Base-by-base conservation (phyloP, 1,140 invertebrate species). In the Parapsyche elsis region DNA sequence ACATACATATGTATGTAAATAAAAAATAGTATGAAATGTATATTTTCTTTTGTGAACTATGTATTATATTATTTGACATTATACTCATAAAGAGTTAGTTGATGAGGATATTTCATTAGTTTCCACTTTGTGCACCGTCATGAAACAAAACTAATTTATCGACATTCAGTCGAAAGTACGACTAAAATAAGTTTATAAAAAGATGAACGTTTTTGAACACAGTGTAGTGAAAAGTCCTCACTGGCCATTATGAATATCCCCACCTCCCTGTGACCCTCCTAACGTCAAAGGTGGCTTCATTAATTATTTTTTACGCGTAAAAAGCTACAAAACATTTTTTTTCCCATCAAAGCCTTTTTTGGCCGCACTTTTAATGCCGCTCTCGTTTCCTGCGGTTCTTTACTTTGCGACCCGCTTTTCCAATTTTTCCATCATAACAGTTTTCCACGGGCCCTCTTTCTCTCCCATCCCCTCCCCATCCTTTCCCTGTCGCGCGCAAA, bases 261-360 rank as follows among this genome's bases (percentile, higher is more conserved):
- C 76, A 9, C 45, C 76, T 21, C 74, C 19, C 26, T 64, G 76
- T 76, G 45, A 74, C 80, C 80, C 59, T 76, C 67, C 78, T 64
- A 71, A 80, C 79, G 81, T 83, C 79, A 80, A 83, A 83, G 81
- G 81, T 83, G 81, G 81, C 81, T 83, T 79, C 81, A 76, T 83
- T 83, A 80, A 83, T 83, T 83, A 83, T 83, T 83, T 83, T 83
- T 80, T 75, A 79, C 81, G 81, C 81, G 81, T 83, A 83, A 80
- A 83, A 83, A 83, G 76, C 81, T 80, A 83, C 78, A 80, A 83
- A 83, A 83, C 71, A 83, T 83, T 83, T 73, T 83, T 77, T 80
- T 74, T 38, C 1, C 30, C 75, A 59, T 59, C 38, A 73, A 82
- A 82, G 71, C 78, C 61, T 71, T 82, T 80, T 38, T 78, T 61